Percentiles rank a stretch among this genome's conserved stretches.
phyloP scores from a whole-genome alignment of 2,113 vertebrate genomes.

The Vulpes lagopus region DNA sequence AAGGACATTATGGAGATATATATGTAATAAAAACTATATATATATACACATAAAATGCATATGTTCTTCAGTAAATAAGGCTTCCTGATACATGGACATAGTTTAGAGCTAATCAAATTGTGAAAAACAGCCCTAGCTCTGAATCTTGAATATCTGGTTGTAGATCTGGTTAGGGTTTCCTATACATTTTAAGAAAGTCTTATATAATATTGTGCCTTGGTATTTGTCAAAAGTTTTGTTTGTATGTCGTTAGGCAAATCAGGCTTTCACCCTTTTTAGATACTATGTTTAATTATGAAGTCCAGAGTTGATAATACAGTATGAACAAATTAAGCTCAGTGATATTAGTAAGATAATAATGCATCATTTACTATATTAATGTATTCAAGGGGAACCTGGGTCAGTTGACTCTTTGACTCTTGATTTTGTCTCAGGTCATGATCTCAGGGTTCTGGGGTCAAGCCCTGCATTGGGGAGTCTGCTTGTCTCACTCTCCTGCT shows the following conservation, averaged over 20 bases:
- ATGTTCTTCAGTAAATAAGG: neutral
- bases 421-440: neutral
- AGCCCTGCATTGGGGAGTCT: neutral
- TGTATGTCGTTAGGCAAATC: neutral
- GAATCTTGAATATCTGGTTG: conserved; percentile 1
- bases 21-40: too few species aligned
- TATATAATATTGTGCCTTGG: neutral
- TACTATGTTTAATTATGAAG: neutral
- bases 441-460: neutral
- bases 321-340: neutral
- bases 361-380: neutral
- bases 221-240: neutral
- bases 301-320: neutral
- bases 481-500: neutral
- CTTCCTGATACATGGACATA: neutral
- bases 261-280: neutral
- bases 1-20: neutral
- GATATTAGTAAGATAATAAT: neutral
- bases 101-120: neutral
- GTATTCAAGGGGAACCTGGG: neutral
- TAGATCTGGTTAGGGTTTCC: neutral
- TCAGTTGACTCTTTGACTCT: neutral
- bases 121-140: neutral
- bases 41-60: too few species aligned
- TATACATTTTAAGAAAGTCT: neutral